phyloP scores from a whole-genome alignment of 2,113 vertebrate genomes.

The Hyaena hyaena region DNA sequence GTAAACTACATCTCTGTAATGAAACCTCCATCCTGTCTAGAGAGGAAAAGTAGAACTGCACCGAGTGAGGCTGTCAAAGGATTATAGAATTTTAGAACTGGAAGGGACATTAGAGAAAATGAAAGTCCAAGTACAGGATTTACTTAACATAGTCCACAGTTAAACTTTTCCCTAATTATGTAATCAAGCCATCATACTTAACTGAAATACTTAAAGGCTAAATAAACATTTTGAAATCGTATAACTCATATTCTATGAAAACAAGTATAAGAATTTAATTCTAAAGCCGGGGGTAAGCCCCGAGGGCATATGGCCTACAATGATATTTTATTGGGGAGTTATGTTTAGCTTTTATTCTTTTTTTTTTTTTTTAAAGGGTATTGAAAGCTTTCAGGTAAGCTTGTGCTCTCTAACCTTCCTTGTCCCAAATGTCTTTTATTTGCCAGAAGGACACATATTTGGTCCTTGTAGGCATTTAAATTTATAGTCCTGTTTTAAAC shows the following conservation, averaged over 20 bases:
- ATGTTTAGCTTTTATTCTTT: neutral
- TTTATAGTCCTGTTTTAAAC: neutral
- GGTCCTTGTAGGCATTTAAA: neutral
- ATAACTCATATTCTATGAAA: neutral
- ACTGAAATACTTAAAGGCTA: neutral
- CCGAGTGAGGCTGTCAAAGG: neutral
- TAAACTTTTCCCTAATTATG: neutral
- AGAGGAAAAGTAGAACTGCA: neutral
- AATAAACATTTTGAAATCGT: neutral
- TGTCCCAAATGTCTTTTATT: neutral
- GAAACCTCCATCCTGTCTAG: neutral
- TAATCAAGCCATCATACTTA: neutral
- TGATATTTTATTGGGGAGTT: neutral
- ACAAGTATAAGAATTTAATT: slow-evolving; percentile 20
- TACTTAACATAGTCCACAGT: neutral
- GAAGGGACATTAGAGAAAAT: neutral
- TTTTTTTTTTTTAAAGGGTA: neutral
- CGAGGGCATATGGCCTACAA: neutral
- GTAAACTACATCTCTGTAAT: neutral
- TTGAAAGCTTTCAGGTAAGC: neutral
- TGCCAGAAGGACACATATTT: neutral
- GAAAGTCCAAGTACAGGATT: slow-evolving; percentile 15
- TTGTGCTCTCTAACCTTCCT: neutral
- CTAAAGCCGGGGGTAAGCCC: neutral
- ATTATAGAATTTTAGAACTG: neutral